Evolutionary conservation across 1,140 invertebrate species (phyloP).

Genomic region (Coptotermes formosanus): DNA sequence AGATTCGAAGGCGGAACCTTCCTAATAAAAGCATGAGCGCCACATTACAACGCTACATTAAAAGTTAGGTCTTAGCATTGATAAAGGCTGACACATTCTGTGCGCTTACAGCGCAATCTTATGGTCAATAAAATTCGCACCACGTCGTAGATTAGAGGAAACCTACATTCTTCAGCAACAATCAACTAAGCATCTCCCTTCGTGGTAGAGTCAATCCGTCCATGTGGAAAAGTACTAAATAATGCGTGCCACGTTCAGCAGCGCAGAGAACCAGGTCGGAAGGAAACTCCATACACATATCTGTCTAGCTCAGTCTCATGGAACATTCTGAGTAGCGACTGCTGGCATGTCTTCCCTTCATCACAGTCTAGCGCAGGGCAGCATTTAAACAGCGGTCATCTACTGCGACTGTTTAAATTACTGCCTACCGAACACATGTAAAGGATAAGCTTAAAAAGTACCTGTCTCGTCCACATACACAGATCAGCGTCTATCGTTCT

Average conservation of each 20-base stretch:
- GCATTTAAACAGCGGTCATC: not conserved
- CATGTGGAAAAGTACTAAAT: not conserved
- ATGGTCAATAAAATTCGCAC: not conserved
- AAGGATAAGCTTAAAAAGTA: no score
- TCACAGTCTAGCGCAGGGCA: not conserved
- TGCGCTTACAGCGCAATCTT: no score
- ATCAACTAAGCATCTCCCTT: not conserved
- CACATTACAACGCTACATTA: no score
- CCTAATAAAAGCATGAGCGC: no score
- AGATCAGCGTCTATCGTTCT: no score
- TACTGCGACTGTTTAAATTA: not conserved
- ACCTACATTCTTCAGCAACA: constrained; percentile 4
- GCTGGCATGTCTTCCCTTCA: not conserved
- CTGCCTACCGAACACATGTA: no score
- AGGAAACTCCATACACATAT: not conserved
- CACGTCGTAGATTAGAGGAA: not conserved
- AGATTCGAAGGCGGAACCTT: no score
- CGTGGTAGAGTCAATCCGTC: not conserved
- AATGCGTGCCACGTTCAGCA: not conserved
- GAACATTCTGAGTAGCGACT: not conserved
- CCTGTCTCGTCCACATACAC: no score
- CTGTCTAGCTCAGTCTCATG: not conserved
- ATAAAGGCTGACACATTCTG: no score
- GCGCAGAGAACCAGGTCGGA: not conserved
- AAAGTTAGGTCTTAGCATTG: no score